Evolutionary conservation across 2,797 vertebrate species (phyloP).

Genomic region (Vultur gryphus): DNA sequence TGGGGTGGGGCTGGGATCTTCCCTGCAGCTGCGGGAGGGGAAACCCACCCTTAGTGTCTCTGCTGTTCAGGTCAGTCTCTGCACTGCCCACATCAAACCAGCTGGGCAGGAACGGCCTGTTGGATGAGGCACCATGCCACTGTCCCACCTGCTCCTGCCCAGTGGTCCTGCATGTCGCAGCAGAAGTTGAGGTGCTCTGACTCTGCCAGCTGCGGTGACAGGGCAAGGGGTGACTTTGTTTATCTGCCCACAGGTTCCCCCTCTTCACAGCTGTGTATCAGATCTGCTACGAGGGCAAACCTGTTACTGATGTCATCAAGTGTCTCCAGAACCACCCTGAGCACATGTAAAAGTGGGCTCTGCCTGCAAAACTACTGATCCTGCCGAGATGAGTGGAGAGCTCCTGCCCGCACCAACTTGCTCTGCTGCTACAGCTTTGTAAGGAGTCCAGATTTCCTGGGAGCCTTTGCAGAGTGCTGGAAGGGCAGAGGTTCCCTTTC

Average conservation of each 20-base stretch:
- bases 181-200: background rate
- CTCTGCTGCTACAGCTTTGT: background rate
- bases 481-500: background rate
- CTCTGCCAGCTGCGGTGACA: background rate
- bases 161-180: fast-evolving
- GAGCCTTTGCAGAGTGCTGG: background rate
- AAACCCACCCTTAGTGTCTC: background rate
- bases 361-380: background rate
- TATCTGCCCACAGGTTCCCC: constrained; percentile 82
- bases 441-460: background rate
- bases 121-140: background rate
- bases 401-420: background rate
- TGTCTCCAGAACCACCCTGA: constrained; percentile 95
- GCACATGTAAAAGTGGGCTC: constrained; percentile 80
- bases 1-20: background rate
- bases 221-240: background rate
- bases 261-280: constrained; percentile 90
- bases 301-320: constrained; percentile 86
- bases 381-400: background rate
- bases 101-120: background rate
- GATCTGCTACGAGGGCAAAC: constrained; percentile 88
- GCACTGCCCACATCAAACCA: background rate
- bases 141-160: background rate
- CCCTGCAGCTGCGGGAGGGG: background rate
- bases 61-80: background rate